Evolutionary conservation across 2,797 vertebrate species (phyloP), one percentile per base, ranked within the genome.

Genomic region (Natrix natrix): DNA sequence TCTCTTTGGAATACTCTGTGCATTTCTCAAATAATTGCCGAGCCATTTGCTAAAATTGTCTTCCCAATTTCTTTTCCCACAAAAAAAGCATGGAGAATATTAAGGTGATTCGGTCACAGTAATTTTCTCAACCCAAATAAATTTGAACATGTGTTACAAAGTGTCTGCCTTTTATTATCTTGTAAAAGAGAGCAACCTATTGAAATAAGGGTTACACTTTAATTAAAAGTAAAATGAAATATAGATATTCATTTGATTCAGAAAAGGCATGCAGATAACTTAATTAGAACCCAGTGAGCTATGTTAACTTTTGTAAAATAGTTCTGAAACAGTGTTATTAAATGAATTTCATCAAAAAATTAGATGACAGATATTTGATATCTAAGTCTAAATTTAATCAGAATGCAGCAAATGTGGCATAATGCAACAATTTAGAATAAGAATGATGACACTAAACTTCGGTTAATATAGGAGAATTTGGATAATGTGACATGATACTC

Each of bases 201-300:
- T 78, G 63, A 78, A 90, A 90, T 54, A 55, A 59, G 13, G 32
- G 69, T 89, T 61, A 90, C 24, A 54, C n/a, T 92, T 92, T 90
- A 92, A 92, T 92, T 90, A 92, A 86, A 92, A 61, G 22, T 86
- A 37, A 90, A 89, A 90, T 90, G 20, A 88, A 89, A 92, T 92
- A 61, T 92, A 92, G 54, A 88, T 86, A 90, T 90, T 86, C 69
- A 86, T 92, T 92, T 92, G 59, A 61, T 89, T 90, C n/a, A 92
- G 57, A 89, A 89, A 89, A 61, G 22, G 14, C 48, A 52, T 90
- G 74, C 28, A 63, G 56, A 86, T 86, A 83, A 86, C 57, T 86
- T 92, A 92, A 90, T 86, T 63, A 92, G 57, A 92, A 86, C 37
- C 61, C n/a, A 55, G 48, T 22, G 48, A 90, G 48, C 74, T 61